A percentile compares a stretch with the other conserved stretches of the same genome.
phyloP scores from a whole-genome alignment of 2,888 invertebrate species.

The Serrognathus titanus region DNA sequence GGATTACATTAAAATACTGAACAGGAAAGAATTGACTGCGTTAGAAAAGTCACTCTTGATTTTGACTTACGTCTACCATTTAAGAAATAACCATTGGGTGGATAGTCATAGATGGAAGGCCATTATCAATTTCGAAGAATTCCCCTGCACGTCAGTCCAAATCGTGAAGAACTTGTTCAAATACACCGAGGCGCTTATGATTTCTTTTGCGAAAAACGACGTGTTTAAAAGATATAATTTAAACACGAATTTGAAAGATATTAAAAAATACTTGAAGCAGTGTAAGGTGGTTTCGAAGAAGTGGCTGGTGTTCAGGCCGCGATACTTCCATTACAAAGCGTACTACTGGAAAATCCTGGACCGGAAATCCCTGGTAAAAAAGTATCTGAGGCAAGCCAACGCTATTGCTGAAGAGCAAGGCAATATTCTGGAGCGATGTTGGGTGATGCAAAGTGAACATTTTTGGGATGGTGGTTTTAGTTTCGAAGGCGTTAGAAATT shows the following conservation, averaged over 20 bases:
- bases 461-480: constrained; percentile 30
- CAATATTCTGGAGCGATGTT: constrained; percentile 30
- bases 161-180: constrained; percentile 25
- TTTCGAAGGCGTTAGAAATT: constrained; percentile 20
- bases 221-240: constrained; percentile 17
- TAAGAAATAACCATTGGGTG: constrained; percentile 21
- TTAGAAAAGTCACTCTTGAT: constrained; percentile 26
- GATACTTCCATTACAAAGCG: constrained; percentile 28
- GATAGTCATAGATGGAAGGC: constrained; percentile 26
- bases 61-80: constrained; percentile 22
- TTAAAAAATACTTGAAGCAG: constrained; percentile 17
- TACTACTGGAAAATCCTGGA: constrained; percentile 26
- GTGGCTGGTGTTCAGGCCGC: constrained; percentile 28
- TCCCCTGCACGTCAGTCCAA: constrained; percentile 11
- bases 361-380: constrained; percentile 7
- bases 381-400: constrained; percentile 23
- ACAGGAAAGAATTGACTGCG: constrained; percentile 9
- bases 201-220: constrained; percentile 21
- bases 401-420: constrained; percentile 21
- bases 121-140: constrained; percentile 12
- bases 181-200: constrained; percentile 26
- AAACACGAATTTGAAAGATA: constrained; percentile 14
- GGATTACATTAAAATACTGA: constrained; percentile 25
- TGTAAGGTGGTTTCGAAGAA: constrained; percentile 21
- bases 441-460: constrained; percentile 27